Evolutionary conservation across 2,888 invertebrate genomes (phyloP).

Genomic region (Tenthredo livida): DNA sequence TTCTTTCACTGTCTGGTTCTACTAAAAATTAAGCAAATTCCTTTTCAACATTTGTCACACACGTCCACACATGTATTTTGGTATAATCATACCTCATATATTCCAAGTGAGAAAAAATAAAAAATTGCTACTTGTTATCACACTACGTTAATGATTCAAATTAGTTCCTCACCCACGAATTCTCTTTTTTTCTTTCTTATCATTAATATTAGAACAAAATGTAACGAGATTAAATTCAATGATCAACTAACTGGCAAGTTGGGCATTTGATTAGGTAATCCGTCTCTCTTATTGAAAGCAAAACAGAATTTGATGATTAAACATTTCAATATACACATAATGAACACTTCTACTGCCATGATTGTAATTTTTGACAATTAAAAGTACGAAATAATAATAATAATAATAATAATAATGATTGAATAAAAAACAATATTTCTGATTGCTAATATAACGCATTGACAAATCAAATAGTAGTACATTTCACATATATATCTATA

Average conservation of each 20-base stretch:
- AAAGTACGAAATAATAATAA: not conserved
- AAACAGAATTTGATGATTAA: not conserved
- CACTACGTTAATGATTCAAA: not conserved
- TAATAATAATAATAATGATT: slow-evolving; percentile 12
- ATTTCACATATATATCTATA: not conserved
- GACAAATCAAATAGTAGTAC: slow-evolving; percentile 13
- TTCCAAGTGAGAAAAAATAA: not conserved
- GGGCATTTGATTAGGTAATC: not conserved
- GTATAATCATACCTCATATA: not conserved
- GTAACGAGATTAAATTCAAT: slow-evolving; percentile 8
- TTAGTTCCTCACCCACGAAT: not conserved
- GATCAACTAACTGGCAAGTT: slow-evolving; percentile 19
- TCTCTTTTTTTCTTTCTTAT: not conserved
- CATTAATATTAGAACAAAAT: slow-evolving; percentile 10
- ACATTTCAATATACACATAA: slow-evolving; percentile 16
- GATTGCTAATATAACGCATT: not conserved
- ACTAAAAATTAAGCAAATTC: slow-evolving; percentile 7
- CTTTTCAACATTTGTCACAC: slow-evolving; percentile 7
- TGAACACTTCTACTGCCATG: slow-evolving; percentile 1
- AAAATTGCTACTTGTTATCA: not conserved
- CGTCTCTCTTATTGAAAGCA: not conserved
- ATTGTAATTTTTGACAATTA: not conserved
- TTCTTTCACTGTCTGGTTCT: slow-evolving; percentile 12
- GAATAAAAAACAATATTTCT: slow-evolving; percentile 4
- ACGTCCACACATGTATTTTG: not conserved